Evolutionary conservation across 2,888 invertebrate genomes (phyloP), one percentile per base, ranked within the genome.

Genomic region (Lapara coniferarum): DNA sequence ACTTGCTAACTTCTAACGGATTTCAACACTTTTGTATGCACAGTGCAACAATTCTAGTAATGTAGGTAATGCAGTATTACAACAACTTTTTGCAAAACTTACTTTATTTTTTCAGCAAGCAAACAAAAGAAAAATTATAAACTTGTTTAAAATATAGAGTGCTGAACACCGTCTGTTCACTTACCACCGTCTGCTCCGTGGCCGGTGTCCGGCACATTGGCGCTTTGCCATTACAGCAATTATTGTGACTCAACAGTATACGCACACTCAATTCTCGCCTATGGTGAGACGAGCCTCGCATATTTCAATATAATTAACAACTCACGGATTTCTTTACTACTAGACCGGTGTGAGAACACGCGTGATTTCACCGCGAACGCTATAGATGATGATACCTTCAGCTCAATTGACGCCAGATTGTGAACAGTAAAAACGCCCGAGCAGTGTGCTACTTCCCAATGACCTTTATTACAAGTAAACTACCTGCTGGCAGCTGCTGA

Each of bases 371-470:
- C 92, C 88, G 85, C 87, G 89, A 89, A 87, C 87, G 81, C 81
- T 79, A 75, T 77, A n/a, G n/a, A 82, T 83, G 87, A 85, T 88
- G 89, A 89, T 90, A 89, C 92, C 90, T 92, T 92, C 91, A 91
- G 91, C 91, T 93, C 87, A 89, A 89, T 86, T 87, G 84, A 86
- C 85, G 86, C 82, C 80, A 85, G 88, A 89, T 89, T 88, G 84
- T 85, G 85, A 89, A 85, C 85, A 86, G 86, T 85, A 89, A 89
- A 88, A 90, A 90, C 88, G 78, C 78, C 81, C 88, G 91, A 86
- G 83, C 91, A 78, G 90, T 88, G 92, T 86, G 83, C 91, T 78
- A 91, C 88, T 91, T 92, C 89, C 86, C 90, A 90, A 87, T 92
- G 90, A 91, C 89, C 90, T 91, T 91, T 90, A 89, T 90, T 89